A percentile compares a stretch with the other conserved stretches of the same genome.
phyloP scores from a whole-genome alignment of 2,113 vertebrate species.

The Psilopsiagon aurifrons region DNA sequence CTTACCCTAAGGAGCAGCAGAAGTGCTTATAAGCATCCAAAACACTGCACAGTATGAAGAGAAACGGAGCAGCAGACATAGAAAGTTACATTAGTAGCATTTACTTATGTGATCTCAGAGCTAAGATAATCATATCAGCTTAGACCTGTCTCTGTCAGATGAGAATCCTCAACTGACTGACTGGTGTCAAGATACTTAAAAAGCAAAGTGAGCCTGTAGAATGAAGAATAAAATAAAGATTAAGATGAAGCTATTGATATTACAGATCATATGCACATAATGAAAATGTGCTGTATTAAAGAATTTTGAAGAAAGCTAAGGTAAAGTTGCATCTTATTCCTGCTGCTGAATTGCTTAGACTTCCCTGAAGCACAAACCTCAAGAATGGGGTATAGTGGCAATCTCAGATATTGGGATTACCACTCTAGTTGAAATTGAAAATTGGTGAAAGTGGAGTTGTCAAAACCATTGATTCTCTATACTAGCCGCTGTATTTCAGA shows the following conservation, averaged over 20 bases:
- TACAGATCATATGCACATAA: not conserved
- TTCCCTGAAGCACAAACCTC: not conserved
- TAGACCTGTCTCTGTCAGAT: not conserved
- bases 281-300: not conserved
- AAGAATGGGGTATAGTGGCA: not conserved
- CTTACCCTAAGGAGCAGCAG: not conserved
- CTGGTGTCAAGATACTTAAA: not conserved
- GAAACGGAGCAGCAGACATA: not conserved
- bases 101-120: not conserved
- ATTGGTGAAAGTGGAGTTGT: not conserved
- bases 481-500: not conserved
- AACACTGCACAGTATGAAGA: not conserved
- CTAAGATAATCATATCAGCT: not conserved
- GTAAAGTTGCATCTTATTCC: not conserved
- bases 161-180: not conserved
- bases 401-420: not conserved
- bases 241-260: not conserved
- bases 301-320: not conserved
- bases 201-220: not conserved
- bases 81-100: not conserved
- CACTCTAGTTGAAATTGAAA: not conserved
- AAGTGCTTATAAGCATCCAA: not conserved
- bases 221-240: not conserved
- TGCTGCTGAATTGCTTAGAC: not conserved
- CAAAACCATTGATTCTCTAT: not conserved